Percentiles rank a stretch among this genome's conserved stretches.
These are phyloP conservation scores for Scaptomyza cyrtandrae DNA, from an alignment of 2,888 invertebrate species.

Conservation along the genomic window DNA sequence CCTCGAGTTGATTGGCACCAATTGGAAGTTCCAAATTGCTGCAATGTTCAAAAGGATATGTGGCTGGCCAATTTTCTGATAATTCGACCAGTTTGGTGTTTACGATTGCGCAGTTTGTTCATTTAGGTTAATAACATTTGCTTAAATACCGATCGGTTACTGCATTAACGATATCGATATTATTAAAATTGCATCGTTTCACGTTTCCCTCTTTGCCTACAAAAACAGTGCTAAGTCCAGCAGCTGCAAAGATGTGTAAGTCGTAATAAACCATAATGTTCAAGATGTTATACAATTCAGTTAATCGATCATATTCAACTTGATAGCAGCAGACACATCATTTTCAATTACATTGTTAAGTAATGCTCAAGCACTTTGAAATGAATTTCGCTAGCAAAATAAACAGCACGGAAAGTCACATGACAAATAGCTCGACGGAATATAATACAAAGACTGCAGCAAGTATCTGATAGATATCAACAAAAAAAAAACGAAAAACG, in stretches of 20 bases:
- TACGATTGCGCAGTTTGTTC: neutral
- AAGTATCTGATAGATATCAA: conserved; percentile 48
- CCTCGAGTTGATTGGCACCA: conserved; percentile 39
- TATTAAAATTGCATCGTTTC: neutral
- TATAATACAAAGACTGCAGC: conserved; percentile 42
- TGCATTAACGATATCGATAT: neutral
- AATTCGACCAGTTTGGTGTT: neutral
- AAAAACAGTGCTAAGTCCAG: neutral
- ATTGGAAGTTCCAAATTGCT: conserved; percentile 19
- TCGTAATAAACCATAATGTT: neutral
- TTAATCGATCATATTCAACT: conserved; percentile 48
- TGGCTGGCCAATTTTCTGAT: neutral
- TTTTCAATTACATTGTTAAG: conserved; percentile 54
- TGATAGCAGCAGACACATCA: conserved; percentile 30
- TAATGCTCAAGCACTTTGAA: conserved; percentile 43
- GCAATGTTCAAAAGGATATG: neutral
- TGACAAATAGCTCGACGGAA: conserved; percentile 53
- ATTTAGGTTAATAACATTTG: neutral
- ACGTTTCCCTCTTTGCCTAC: neutral
- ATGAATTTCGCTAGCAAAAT: conserved; percentile 50
- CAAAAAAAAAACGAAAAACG: conserved; percentile 41
- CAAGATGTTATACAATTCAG: conserved; percentile 2
- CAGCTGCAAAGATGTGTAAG: neutral
- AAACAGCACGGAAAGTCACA: conserved; percentile 53
- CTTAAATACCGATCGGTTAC: neutral